phyloP scores from a whole-genome alignment of 1,140 invertebrate genomes.

The Atta texana region DNA sequence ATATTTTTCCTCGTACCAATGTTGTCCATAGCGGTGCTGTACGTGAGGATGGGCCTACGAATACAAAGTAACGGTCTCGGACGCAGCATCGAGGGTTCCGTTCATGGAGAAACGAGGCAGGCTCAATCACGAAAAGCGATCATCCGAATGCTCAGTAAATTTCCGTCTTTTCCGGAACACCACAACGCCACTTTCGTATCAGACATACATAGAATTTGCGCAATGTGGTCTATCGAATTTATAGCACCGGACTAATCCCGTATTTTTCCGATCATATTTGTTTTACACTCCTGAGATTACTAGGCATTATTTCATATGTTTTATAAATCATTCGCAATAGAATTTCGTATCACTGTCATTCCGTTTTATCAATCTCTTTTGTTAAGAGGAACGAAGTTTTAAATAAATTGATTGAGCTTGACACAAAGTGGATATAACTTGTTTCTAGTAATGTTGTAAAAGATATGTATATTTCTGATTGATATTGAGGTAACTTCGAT shows the following conservation, averaged over 20 bases:
- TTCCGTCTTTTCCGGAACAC: conserved; percentile 3
- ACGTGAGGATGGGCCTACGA: conserved; percentile 91
- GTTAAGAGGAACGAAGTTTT: not conserved
- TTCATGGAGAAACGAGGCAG: conserved; percentile 89
- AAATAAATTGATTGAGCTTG: not conserved
- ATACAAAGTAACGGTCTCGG: conserved; percentile 87
- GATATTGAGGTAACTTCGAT: not conserved
- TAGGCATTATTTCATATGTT: not conserved
- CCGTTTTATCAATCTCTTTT: not conserved
- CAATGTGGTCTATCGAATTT: not conserved
- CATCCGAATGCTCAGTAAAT: conserved; percentile 93
- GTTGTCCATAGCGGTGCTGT: conserved; percentile 91
- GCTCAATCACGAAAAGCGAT: conserved; percentile 91
- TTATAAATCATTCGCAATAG: conserved; percentile 5
- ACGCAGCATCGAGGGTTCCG: conserved; percentile 86
- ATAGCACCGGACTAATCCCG: not conserved
- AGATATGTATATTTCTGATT: not conserved
- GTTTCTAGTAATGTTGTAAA: not conserved
- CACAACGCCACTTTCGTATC: too few relatives aligned
- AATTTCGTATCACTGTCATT: not conserved
- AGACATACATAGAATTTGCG: not conserved
- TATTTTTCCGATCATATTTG: not conserved
- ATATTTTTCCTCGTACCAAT: conserved; percentile 95
- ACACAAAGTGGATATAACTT: not conserved
- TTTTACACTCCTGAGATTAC: not conserved